Evolutionary conservation across 2,888 invertebrate species (phyloP), one percentile per base, ranked within the genome.

Genomic region (Acheta domesticus): DNA sequence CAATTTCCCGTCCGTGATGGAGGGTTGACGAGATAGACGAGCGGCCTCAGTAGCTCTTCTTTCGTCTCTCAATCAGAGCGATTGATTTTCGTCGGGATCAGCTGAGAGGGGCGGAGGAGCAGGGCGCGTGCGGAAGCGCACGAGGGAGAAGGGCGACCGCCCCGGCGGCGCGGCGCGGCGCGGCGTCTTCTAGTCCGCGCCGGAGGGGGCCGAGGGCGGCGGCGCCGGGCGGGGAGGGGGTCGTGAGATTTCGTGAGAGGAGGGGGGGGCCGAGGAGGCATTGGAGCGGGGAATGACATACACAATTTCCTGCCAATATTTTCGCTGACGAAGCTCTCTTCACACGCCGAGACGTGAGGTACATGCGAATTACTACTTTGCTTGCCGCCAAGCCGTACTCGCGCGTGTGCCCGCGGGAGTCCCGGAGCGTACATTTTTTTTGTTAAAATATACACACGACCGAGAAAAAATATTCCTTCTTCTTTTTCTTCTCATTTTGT

Each of bases 1-100:
- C 62, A 62, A 62, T 62, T 62, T 62, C 62, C 62, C 62, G 62
- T 62, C 62, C n/a, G 62, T 62, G 62, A 62, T 62, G 62, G 62
- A 62, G 62, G n/a, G 16, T 12, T 62, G 62, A 62, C 62, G 36
- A 36, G 36, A 8, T 36, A 36, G 36, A 36, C 36, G 36, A 36
- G 36, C 36, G 36, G 36, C 36, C 36, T 36, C 36, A 36, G 36
- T 62, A n/a, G 16, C 62, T 62, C 62, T 62, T 62, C 62, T 62
- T 62, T 62, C 62, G 16, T 62, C 62, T 62, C 62, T 36, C 36
- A 36, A 36, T 36, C 36, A 36, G 36, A 36, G 36, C 62, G 62
- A 62, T 62, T 62, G 16, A 62, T 62, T 62, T 62, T 62, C n/a
- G 62, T 11, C 16, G 62, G 62, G 14, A 62, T 62, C 62, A 62